These are phyloP conservation scores for Chiroxiphia lanceolata DNA, from an alignment of 2,797 vertebrate genomes.

Conservation along the genomic window DNA sequence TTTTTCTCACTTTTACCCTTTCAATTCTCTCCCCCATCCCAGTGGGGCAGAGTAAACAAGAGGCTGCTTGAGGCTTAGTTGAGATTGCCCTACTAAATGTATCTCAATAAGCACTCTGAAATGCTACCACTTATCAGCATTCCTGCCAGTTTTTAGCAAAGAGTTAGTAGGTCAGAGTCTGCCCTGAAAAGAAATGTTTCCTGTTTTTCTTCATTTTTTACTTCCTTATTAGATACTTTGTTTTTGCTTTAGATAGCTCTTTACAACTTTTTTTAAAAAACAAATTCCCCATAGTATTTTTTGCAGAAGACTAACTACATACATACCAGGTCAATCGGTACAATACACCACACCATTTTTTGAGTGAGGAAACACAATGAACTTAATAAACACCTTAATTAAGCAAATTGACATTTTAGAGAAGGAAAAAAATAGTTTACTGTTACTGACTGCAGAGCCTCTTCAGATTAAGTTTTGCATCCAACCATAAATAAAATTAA, in stretches of 20 bases:
- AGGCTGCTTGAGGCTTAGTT: not conserved
- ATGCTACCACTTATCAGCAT: not conserved
- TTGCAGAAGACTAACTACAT: not conserved
- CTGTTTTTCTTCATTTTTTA: constrained; percentile 18
- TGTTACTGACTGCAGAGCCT: not conserved
- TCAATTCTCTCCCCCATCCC: not conserved
- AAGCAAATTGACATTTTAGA: not conserved
- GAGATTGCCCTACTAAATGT: not conserved
- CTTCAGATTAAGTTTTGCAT: not conserved
- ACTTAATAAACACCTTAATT: not conserved
- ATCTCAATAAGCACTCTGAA: not conserved
- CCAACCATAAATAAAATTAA: not conserved
- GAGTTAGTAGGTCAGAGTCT: not conserved
- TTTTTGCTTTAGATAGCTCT: not conserved
- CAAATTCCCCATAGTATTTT: not conserved
- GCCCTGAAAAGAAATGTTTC: not conserved
- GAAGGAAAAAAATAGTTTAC: not conserved
- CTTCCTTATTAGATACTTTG: not conserved
- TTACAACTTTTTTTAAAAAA: not conserved
- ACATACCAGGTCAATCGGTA: not conserved
- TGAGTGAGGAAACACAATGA: not conserved
- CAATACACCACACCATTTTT: not conserved
- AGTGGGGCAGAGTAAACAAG: not conserved
- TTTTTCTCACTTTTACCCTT: not conserved
- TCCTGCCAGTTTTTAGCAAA: not conserved